These are phyloP conservation scores for Alexandromys fortis DNA, from an alignment of 2,113 vertebrate species.

Conservation along the genomic window DNA sequence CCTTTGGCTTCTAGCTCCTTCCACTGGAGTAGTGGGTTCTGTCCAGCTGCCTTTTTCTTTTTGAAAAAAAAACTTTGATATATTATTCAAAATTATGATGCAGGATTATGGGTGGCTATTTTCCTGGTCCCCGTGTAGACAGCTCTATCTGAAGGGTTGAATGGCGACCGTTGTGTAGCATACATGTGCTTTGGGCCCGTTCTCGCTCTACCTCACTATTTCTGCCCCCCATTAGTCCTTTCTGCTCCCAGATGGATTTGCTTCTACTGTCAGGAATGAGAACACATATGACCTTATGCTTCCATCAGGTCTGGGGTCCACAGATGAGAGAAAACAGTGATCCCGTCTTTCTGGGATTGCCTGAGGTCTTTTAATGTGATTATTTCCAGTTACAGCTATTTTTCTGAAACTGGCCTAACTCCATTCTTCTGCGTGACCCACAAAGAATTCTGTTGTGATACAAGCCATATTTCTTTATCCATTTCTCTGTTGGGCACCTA, in stretches of 20 bases:
- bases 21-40: not conserved
- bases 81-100: not conserved
- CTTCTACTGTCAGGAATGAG: not conserved
- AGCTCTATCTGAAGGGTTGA: not conserved
- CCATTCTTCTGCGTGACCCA: not conserved
- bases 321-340: not conserved
- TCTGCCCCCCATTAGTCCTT: too few species aligned
- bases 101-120: too few species aligned
- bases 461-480: not conserved
- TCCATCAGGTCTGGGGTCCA: too few species aligned
- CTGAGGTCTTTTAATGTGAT: too few species aligned
- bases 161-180: fast-evolving
- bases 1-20: not conserved
- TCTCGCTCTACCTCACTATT: too few species aligned
- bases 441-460: not conserved
- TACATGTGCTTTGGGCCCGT: not conserved
- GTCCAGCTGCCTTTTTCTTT: not conserved
- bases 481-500: not conserved
- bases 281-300: too few species aligned
- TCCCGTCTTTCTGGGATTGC: not conserved
- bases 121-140: not conserved
- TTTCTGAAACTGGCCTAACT: not conserved
- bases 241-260: not conserved
- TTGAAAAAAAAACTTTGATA: not conserved
- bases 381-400: not conserved